phyloP scores from a whole-genome alignment of 2,113 vertebrate species.

The human region DNA sequence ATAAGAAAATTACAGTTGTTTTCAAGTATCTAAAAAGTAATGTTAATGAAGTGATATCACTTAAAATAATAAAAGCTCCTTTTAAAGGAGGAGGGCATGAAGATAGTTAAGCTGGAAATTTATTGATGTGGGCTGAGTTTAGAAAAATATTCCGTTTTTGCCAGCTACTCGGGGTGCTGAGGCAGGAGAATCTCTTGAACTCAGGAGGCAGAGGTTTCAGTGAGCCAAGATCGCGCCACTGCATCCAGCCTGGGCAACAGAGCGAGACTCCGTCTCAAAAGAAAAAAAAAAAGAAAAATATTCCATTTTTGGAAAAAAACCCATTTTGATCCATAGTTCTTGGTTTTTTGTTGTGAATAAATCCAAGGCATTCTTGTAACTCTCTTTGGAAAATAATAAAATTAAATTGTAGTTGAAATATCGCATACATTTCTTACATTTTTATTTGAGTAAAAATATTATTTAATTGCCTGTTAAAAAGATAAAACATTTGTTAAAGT shows the following conservation, averaged over 20 bases:
- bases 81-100: background rate
- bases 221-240: too few relatives aligned
- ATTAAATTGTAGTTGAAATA: conserved; percentile 30
- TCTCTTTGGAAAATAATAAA: conserved; percentile 31
- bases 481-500: conserved; percentile 16
- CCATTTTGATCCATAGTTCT: background rate
- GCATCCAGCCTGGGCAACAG: too few relatives aligned
- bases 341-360: conserved; percentile 14
- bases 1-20: conserved; percentile 31
- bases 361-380: background rate
- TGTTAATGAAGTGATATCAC: conserved; percentile 30
- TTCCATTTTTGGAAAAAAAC: background rate
- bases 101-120: background rate
- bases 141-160: background rate
- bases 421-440: background rate
- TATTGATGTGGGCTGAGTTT: background rate
- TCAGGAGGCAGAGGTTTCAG: too few relatives aligned
- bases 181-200: too few relatives aligned
- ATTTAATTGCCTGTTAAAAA: conserved; percentile 19
- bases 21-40: conserved; percentile 25
- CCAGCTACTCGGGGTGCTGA: too few relatives aligned
- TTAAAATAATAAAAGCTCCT: conserved; percentile 15
- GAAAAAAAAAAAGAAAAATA: too few relatives aligned
- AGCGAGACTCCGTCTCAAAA: too few relatives aligned
- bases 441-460: conserved; percentile 23